Base-by-base conservation (phyloP, 2,113 vertebrate species). In the Pollachius pollachius region DNA sequence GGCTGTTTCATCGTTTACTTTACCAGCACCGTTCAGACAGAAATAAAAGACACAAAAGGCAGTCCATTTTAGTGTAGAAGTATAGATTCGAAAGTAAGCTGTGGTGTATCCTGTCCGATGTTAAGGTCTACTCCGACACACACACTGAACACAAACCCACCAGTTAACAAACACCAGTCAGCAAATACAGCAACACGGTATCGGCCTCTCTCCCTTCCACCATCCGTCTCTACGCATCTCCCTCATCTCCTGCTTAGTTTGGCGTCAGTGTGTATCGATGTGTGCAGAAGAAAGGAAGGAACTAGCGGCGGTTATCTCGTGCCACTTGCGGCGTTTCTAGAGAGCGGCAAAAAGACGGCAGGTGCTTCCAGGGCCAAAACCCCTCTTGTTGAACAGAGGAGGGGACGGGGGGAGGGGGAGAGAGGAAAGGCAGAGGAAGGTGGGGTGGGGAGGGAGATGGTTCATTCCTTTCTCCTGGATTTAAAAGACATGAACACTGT, bases 321-420 rank as follows among this genome's bases (percentile, higher is more conserved):
- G 89, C 85, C 83, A 77, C 80, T 70, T 86, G 86, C 84, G 79
- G 76, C 69, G 77, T 77, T 83, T 68, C 74, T n/a, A 17, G 16
- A 65, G 76, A 15, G 2, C 76, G 23, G 63, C 15, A 73, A 73
- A 73, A 69, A 84, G 81, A 86, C 81, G 81, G 77, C 83, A 84
- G 81, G 82, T 66, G 54, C 73, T 85, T 88, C 70, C 23, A 80
- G 87, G 41, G 84, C 76, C 72, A 77, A 75, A 73, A 65, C 75
- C 64, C 78, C 80, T 79, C 77, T 75, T 71, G 25, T 57, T 65
- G 25, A 67, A 72, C 60, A n/a, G 25, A n/a, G 67, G 25, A 34
- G 19, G 19, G 34, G 15, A 15, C n/a, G 30, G 15, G 23, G 19
- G n/a, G 13, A 5, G 57, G 57, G 27, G 2, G 30, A 37, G 13